Base-by-base conservation (phyloP, 2,888 invertebrate genomes). In the Leptinotarsa tumamoca region DNA sequence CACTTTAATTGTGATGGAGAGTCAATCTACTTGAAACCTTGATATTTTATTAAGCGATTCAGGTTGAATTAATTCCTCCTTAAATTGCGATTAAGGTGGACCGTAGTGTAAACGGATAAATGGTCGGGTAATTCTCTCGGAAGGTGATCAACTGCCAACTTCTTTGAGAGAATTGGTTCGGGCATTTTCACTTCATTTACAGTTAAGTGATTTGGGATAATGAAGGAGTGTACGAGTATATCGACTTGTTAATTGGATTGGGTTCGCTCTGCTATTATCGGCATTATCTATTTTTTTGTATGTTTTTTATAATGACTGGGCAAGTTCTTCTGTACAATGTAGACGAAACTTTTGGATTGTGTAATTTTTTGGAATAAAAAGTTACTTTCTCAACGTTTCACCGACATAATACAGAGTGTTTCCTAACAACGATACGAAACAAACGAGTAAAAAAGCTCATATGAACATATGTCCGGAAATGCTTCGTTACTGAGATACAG, bases 21-120 rank as follows among this genome's bases (percentile, higher is more conserved):
- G 71, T 77, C 80, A 80, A 81, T 80, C 72, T 74, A 71, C 77
- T 77, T 77, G 73, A 68, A 71, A 71, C 56, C 66, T 75, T 68
- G 73, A 58, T 76, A 76, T 71, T 76, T 76, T 71, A 73, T 76
- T 67, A 67, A 68, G 74, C 63, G 70, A 71, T 73, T 73, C 63
- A 63, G 50, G 50, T 27, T 58, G 52, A 63, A 63, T 68, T 71
- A 66, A 73, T 73, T 63, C 50, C 33, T 51, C 54, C 67, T 50
- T 23, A 67, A 74, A 77, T 74, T 74, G 72, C 74, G 77, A 70
- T 73, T 56, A 76, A 63, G 66, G 63, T 67, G 43, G 58, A 71
- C 68, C 71, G 67, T 75, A 61, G 68, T 71, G 66, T 52, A 56
- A 69, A 68, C 43, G 68, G 66, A 66, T 58, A 68, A 74, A 68